Evolutionary conservation across 2,113 vertebrate genomes (phyloP).

Genomic region (Mixornis gularis): DNA sequence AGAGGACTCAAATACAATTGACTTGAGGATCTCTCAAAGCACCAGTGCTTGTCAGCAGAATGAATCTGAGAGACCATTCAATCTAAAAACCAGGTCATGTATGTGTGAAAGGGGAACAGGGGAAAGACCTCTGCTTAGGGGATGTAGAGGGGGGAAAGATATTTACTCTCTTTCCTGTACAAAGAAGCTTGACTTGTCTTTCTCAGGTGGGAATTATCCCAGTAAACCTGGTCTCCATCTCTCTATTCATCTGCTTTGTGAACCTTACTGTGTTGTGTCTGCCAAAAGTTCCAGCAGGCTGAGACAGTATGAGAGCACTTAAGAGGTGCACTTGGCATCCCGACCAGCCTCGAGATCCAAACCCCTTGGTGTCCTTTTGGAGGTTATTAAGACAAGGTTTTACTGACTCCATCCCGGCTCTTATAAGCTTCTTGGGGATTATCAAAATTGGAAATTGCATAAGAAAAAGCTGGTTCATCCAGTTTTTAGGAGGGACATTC

Average conservation of each 20-base stretch:
- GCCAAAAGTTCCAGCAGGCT: neutral
- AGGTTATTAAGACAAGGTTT: slow-evolving; percentile 59
- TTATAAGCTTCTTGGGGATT: slow-evolving; percentile 50
- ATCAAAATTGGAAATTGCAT: slow-evolving; percentile 44
- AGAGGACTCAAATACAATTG: neutral
- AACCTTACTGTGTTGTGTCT: neutral
- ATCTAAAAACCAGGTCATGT: neutral
- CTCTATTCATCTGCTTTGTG: neutral
- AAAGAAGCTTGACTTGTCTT: neutral
- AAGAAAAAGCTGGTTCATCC: slow-evolving; percentile 56
- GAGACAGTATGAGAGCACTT: neutral
- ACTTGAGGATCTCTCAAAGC: neutral
- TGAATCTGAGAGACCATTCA: neutral
- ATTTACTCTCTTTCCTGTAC: neutral
- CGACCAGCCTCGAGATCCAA: slow-evolving; percentile 10
- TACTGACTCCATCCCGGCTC: slow-evolving; percentile 54
- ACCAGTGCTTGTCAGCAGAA: neutral
- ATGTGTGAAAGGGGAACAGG: neutral
- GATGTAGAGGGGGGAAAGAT: neutral
- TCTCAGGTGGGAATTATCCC: neutral
- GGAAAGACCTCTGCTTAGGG: neutral
- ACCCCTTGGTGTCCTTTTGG: slow-evolving; percentile 33
- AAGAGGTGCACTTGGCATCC: slow-evolving; percentile 37
- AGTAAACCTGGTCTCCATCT: neutral
- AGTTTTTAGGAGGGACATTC: slow-evolving; percentile 52